Percentiles rank a stretch among this genome's conserved stretches.
These are phyloP conservation scores for Drosophila subpulchrella DNA, from an alignment of 1,140 invertebrate species.

Conservation along the genomic window DNA sequence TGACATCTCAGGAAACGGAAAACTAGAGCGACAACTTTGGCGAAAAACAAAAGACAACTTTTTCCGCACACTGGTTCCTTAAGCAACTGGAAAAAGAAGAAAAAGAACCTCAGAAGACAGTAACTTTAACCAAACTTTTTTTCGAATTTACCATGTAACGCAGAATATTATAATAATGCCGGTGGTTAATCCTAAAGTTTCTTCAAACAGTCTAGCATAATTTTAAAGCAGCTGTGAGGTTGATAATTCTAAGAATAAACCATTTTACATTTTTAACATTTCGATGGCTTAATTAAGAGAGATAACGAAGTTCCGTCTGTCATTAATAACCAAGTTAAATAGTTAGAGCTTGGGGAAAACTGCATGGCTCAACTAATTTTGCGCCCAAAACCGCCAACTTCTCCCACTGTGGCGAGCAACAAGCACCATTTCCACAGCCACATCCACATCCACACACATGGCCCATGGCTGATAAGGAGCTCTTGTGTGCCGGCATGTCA, in stretches of 20 bases:
- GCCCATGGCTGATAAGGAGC: conserved; percentile 62
- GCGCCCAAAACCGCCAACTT: background rate
- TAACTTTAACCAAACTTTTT: background rate
- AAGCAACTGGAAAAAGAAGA: background rate
- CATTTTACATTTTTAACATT: no score
- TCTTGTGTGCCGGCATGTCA: conserved; percentile 46
- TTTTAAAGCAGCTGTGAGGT: no score
- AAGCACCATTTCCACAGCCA: conserved; percentile 14
- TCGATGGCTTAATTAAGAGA: no score
- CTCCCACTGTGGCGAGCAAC: conserved; percentile 56
- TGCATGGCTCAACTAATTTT: background rate
- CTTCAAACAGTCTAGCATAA: background rate
- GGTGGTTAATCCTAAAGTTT: background rate
- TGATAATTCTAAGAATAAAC: no score
- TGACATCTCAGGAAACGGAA: conserved; percentile 31
- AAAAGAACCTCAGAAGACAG: background rate
- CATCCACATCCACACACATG: conserved; percentile 25
- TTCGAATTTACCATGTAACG: background rate
- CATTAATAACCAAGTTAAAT: background rate
- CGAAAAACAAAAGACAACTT: conserved; percentile 27
- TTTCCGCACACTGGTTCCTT: conserved; percentile 20
- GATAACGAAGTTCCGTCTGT: no score
- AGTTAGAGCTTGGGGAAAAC: background rate
- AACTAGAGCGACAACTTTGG: conserved; percentile 34
- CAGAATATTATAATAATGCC: background rate